Evolutionary conservation across 92 coral and sea anemone species (phyloP), one percentile per base, ranked within the genome.

Genomic region (Epizoanthus ramosus): DNA sequence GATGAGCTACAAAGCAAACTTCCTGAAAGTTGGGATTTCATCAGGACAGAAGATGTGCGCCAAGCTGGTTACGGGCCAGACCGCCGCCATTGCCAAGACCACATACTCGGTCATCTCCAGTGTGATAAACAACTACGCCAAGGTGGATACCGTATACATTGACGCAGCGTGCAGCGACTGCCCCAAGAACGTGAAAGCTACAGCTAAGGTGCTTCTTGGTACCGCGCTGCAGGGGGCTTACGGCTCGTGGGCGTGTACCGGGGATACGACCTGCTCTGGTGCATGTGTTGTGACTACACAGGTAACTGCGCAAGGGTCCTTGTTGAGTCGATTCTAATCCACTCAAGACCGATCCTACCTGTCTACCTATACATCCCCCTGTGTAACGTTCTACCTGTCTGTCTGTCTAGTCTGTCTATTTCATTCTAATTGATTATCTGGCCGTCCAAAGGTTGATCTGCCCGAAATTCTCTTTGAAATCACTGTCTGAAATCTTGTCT

Each of bases 271-370:
- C 16, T 93, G 98, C 69, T 74, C 90, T 72, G 94, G 98, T 17
- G 86, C 91, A 15, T 93, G 98, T 56, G 56, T 93, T 16, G 86
- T 90, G 33, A 67, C 94, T 13, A 75, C 86, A 58, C 94, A 91
- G 94, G 94, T 91, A 12, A 57, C 54, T 3, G 3, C 68, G 6
- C 3, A 9, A 63, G 3, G 3, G 21, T 9, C 3, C 6, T 10
- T 22, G 35, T n/a, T 28, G 16, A 3, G 28, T 23, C 47, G 19
- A n/a, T n/a, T 33, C 0, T 66, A 4, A 13, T 3, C 14, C 15
- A 10, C 15, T 0, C 10, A 9, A 50, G 0, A 9, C 54, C 8
- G 15, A 50, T 50, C 54, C 54, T 50, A 50, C 54, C 8, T 47
- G 14, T 47, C 15, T 9, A 50, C 54, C 9, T 9, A 47, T 50